Base-by-base conservation (phyloP, 2,888 invertebrate genomes). In the Cylindroiulus punctatus region DNA sequence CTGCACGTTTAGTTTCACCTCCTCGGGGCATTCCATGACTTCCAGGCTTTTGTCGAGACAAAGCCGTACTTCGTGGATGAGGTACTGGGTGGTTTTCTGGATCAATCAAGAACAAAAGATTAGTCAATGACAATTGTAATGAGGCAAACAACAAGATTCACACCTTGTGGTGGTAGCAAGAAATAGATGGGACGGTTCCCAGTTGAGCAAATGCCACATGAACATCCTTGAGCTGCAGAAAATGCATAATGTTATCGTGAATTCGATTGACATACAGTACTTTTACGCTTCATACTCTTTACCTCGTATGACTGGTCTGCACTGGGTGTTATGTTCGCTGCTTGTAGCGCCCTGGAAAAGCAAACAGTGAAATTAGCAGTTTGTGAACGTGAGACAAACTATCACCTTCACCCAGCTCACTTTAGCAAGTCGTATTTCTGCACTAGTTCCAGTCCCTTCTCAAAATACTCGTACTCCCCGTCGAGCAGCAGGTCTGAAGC, bases 1-100 rank as follows among this genome's bases (percentile, higher is more conserved):
- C 10, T 52, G 8, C 84, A 84, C 22, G 19, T 26, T n/a, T 47
- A 5, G 84, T 12, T 52, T 83, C 44, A 40, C 47, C 17, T 84
- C 42, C 12, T 22, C 57, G 14, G 57, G 86, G 40, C 96, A 96
- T 89, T 95, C 93, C 2, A 93, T 92, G 22, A 95, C 89, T 57
- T 93, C 90, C 30, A 96, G 90, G 0, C 91, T 90, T 89, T 95
- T 95, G 89, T 94, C 92, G 88, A 96, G 94, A 89, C 96, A 96
- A 85, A 96, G 92, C 30, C 95, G 92, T 86, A 96, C 93, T 90
- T 96, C 96, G 30, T 93, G 93, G 85, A 96, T 90, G 89, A 93
- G 94, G 2, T 92, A 92, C 30, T 92, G 91, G 32, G 93, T 93
- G 0, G 92, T 92, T 87, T 92, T 91, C 89, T 92, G 91, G 65